Base-by-base conservation (phyloP, 2,888 invertebrate genomes). In the Rhagophthalmus giganteus region DNA sequence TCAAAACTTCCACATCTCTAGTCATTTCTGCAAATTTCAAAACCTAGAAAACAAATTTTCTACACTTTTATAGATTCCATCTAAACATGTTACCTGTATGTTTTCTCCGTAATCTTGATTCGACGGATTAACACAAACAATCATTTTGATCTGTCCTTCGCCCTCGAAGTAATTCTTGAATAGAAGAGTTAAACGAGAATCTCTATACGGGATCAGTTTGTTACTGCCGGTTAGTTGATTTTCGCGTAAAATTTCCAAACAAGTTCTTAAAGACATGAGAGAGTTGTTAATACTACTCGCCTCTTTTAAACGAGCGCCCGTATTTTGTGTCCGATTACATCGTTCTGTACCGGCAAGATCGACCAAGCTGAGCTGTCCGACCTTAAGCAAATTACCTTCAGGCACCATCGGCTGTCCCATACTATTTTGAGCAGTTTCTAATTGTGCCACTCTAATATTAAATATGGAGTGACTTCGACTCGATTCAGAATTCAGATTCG, bases 121-220 rank as follows among this genome's bases (percentile, higher is more conserved):
- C 41, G 89, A 82, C 0, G 98, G 98, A 78, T 98, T 99, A 2
- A 94, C 86, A 71, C 99, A 99, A 3, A 99, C 92, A 54, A 99
- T 82, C 97, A 99, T 98, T 46, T 90, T 81, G 0, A 99, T 94
- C 66, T 89, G 89, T 0, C 98, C 97, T 72, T 95, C 91, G 0
- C 97, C 96, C 72, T 99, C 98, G 72, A 99, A 98, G 76, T 90
- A 99, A 70, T 92, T 96, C 72, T 97, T 97, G 73, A 99, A 97
- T 45, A 97, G 78, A 74, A 93, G 91, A 0, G 98, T 99, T 6
- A 99, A 81, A 65, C 94, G 91, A 0, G 93, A 90, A 66, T 98
- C 96, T 16, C 98, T 79, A 72, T 97, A 99, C 0, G 98, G 96
- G 0, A 98, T 91, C 76, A 93, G 86, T 71, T 88, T 90, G 45